Evolutionary conservation across 2,797 vertebrate species (phyloP), one percentile per base, ranked within the genome.

Genomic region (Enteromius unitaeniatus): DNA sequence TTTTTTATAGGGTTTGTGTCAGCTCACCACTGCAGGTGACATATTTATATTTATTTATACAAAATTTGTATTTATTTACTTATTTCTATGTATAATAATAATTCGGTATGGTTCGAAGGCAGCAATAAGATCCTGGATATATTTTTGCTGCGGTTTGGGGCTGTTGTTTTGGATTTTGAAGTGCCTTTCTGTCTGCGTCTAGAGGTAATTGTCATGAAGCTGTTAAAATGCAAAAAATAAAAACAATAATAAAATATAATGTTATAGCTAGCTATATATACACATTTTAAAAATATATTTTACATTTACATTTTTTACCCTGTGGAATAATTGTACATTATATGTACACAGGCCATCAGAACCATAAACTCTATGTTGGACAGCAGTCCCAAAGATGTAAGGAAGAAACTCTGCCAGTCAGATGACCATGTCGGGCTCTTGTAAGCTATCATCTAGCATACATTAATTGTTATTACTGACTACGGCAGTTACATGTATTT

Each of bases 311-410:
- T 8, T 40, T 10, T 45, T 49, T 47, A 11, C 47, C 28, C 2
- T 60, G 51, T 70, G 7, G 51, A 70, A 26, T 76, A 19, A 26
- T n/a, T 62, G 49, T 10, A 10, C 15, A 15, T 49, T 2, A 40
- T 28, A 65, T 75, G 17, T 65, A 26, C 2, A 42, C 89, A 97
- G 96, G 95, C 93, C 19, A 81, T 96, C 87, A 93, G 90, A 74
- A 96, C 94, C 9, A 86, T 97, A 55, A 97, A 97, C 83, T 91
- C 90, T 34, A 93, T 96, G 86, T 90, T 97, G 0, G 89, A 93
- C 3, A 79, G 42, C 4, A 34, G 92, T 3, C 74, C 94, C 6
- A 89, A 87, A 53, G 91, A 94, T 40, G 92, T 94, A 74, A 93
- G 92, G 40, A 94, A 88, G 86, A 91, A 91, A n/a, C 88, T 96